Base-by-base conservation (phyloP, 1,140 invertebrate genomes). In the Brachionus calyciflorus region DNA sequence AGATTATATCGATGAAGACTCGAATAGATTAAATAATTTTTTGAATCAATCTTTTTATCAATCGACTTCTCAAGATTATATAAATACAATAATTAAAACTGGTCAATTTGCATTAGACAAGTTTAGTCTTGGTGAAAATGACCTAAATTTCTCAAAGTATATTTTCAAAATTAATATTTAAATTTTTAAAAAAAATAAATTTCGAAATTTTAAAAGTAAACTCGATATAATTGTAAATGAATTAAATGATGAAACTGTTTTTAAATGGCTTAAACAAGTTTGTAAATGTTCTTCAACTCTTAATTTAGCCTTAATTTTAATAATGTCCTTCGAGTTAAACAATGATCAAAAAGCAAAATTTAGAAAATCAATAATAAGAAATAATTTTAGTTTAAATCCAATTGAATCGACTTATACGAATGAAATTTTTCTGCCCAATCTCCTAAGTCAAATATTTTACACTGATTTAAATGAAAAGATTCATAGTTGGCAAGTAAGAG, bases 401-500 rank as follows among this genome's bases (percentile, higher is more conserved):
- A 65, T 44, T 12, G 55, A 60, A n/a, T 40, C 57, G 17, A 63
- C 37, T 19, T 37, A 44, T 21, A 30, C 69, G 30, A 51, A 51
- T 5, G 69, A 73, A 40, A 51, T 73, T n/a, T 55, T 41, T 33
- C 33, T 55, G 46, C 46, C 46, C 24, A 51, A 51, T 51, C 40
- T 73, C 4, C n/a, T 73, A 2, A 51, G 19, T 51, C 69, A 73
- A 40, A 49, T 73, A 30, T 73, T 73, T 9, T 51, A 49, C 21
- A 33, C 46, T 0, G 69, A 73, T 33, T 73, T 48, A 19, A 51
- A 48, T 3, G 69, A 73, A 12, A 73, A 73, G 9, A 73, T 73
- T 21, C 37, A 33, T 28, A 73, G 46, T n/a, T 73, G 69, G 69
- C 69, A 73, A 51, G 48, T 73, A 3, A 73, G 69, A 51, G 44